Base-by-base conservation (phyloP, 2,888 invertebrate species). In the Ctenicera cuprea region DNA sequence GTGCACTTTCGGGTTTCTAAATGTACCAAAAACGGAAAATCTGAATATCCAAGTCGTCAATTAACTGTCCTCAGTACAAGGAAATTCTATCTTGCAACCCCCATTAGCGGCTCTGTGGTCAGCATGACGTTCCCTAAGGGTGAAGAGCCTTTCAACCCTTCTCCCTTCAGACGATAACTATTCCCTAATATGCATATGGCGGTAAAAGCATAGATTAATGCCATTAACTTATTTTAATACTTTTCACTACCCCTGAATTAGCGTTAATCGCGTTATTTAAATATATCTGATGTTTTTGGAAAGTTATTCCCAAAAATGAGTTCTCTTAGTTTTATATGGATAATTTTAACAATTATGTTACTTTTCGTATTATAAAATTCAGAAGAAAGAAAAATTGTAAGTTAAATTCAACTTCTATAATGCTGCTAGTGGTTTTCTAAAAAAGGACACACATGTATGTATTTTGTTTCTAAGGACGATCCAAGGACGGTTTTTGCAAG, bases 21-120 rank as follows among this genome's bases (percentile, higher is more conserved):
- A 70, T 41, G 38, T 41, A 54, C 62, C 70, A 62, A 70, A 70
- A 70, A 70, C 50, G 54, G 61, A 70, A 70, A 70, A 71, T 70
- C 70, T 64, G 63, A 70, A 70, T 63, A 70, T 71, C 64, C 75
- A 68, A 63, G 69, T 71, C 75, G 71, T 73, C 75, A 77, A 75
- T 77, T 75, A 77, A 72, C 71, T 75, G 74, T 76, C 68, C 71
- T 73, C 72, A 71, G 74, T 74, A 77, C 70, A 77, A 64, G 74
- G 75, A 77, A 76, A 73, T 77, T 76, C 73, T 77, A 76, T 77
- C 74, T 75, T 77, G 74, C 48, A 65, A 71, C 67, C 76, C 71
- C 76, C 76, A 77, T 77, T 77, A 77, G 71, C 69, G 65, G 71
- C 70, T 73, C 67, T 74, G 77, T 76, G 77, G 76, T 77, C 76